Conservation (phyloP, 2,113 vertebrate species). For the Onychostruthus taczanowskii region DNA sequence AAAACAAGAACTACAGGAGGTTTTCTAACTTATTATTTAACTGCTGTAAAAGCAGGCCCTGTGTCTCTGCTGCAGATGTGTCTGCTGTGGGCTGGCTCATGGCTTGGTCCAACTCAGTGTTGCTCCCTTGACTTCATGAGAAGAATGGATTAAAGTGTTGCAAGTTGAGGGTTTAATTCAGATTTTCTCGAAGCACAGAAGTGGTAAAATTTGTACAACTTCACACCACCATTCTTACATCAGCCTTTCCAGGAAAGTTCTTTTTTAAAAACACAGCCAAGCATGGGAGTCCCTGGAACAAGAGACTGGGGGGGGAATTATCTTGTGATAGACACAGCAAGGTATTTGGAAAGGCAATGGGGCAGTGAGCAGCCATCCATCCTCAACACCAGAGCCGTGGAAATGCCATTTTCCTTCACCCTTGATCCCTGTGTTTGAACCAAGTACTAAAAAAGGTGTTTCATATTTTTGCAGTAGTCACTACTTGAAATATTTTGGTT, state of each 20-base stretch:
- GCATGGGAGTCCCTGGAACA: not conserved
- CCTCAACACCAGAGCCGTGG: not conserved
- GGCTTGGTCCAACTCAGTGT: fast-evolving
- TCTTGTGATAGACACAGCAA: not conserved
- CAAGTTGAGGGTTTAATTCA: not conserved
- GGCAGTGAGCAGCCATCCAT: not conserved
- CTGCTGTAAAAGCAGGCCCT: constrained; percentile 28
- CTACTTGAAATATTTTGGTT: not conserved
- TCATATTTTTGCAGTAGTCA: constrained; percentile 21
- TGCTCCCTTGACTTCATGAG: not conserved
- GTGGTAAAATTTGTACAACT: not conserved
- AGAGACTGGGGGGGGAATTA: not conserved
- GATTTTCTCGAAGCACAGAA: not conserved
- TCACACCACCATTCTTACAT: not conserved
- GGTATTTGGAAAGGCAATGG: not conserved
- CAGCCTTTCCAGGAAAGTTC: not conserved
- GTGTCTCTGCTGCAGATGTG: constrained; percentile 49
- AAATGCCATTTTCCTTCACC: not conserved
- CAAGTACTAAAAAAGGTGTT: constrained; percentile 44
- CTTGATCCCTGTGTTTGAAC: not conserved
- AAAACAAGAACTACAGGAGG: not conserved
- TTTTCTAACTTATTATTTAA: not conserved
- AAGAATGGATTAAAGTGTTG: not conserved
- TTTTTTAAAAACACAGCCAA: not conserved
- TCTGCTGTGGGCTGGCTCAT: not conserved